Percentiles rank a stretch among this genome's conserved stretches.
These are phyloP conservation scores for Cynodonichthys magdalenae DNA, from an alignment of 2,797 vertebrate genomes.

Conservation along the genomic window DNA sequence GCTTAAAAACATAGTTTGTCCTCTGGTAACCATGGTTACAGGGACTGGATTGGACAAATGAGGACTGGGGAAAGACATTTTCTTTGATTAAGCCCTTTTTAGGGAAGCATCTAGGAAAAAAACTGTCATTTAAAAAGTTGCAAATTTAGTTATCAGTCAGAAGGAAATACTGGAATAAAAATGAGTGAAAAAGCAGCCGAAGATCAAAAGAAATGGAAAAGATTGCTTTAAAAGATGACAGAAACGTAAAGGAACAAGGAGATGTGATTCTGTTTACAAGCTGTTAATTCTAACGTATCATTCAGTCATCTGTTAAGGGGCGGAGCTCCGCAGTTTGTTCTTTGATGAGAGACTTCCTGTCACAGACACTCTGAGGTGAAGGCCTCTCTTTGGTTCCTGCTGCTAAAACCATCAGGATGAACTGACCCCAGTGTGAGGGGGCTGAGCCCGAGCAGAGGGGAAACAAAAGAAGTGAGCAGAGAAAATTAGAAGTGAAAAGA, in stretches of 20 bases:
- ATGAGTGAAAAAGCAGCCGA: slow-evolving; percentile 1
- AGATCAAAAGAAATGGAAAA: neutral
- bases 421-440: slow-evolving; percentile 35
- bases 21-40: too few species aligned
- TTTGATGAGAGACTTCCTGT: slow-evolving; percentile 36
- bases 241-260: too few species aligned
- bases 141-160: neutral
- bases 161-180: neutral
- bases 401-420: slow-evolving; percentile 69
- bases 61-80: too few species aligned
- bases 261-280: neutral
- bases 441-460: slow-evolving; percentile 31
- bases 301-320: neutral
- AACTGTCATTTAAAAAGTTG: too few species aligned
- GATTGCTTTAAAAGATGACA: too few species aligned
- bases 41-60: too few species aligned
- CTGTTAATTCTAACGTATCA: neutral
- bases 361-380: slow-evolving; percentile 39
- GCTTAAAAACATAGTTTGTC: too few species aligned
- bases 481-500: slow-evolving; percentile 17
- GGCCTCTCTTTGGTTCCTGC: slow-evolving; percentile 57
- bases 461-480: slow-evolving; percentile 6
- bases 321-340: slow-evolving; percentile 5
- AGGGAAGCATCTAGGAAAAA: too few species aligned
- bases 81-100: too few species aligned